Conservation (phyloP, 2,888 invertebrate species). For the Syritta pipiens region DNA sequence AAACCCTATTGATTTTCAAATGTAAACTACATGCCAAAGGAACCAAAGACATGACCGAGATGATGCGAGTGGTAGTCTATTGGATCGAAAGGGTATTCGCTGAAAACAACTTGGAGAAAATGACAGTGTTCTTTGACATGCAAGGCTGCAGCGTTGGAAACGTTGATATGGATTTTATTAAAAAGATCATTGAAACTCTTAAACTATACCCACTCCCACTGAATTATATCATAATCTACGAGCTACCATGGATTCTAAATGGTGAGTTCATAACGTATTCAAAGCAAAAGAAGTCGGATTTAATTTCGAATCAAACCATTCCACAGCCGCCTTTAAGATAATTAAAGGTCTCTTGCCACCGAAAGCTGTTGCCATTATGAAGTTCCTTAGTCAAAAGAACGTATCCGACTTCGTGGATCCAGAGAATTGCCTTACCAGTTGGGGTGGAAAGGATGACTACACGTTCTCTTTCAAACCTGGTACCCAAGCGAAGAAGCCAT, state of each 20-base stretch:
- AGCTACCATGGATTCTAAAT: slow-evolving; percentile 96
- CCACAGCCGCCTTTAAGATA: slow-evolving; percentile 95
- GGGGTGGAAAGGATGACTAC: slow-evolving; percentile 91
- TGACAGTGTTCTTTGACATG: slow-evolving; percentile 95
- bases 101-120: slow-evolving; percentile 86
- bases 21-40: slow-evolving; percentile 91
- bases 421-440: slow-evolving; percentile 86
- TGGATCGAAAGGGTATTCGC: slow-evolving; percentile 83
- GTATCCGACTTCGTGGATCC: slow-evolving; percentile 87
- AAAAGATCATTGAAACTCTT: slow-evolving; percentile 91
- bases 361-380: slow-evolving; percentile 92
- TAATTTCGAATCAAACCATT: no score
- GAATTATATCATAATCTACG: slow-evolving; percentile 93
- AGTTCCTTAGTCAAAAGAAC: slow-evolving; percentile 88
- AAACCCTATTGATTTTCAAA: slow-evolving; percentile 87
- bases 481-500: not conserved
- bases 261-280: slow-evolving; percentile 80
- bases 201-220: slow-evolving; percentile 92
- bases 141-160: slow-evolving; percentile 91
- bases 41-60: slow-evolving; percentile 85
- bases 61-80: slow-evolving; percentile 90
- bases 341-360: slow-evolving; percentile 92
- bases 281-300: not conserved
- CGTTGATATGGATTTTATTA: slow-evolving; percentile 95
- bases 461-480: slow-evolving; percentile 42